A percentile compares a stretch with the other conserved stretches of the same genome.
These are phyloP conservation scores for Anhinga rufa DNA, from an alignment of 2,113 vertebrate genomes.

Conservation along the genomic window DNA sequence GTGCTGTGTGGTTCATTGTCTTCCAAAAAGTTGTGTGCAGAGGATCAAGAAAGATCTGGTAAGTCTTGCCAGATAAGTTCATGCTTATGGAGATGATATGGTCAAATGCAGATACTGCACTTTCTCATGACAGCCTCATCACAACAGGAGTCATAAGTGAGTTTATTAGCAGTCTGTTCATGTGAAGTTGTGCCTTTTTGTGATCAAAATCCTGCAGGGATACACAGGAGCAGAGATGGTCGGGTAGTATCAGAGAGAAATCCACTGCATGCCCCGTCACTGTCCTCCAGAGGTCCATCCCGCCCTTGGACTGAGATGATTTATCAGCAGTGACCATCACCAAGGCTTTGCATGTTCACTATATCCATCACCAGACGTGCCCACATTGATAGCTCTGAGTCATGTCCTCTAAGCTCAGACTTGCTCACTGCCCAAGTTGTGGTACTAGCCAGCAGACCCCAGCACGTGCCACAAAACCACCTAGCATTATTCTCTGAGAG, in stretches of 20 bases:
- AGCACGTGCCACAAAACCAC: neutral
- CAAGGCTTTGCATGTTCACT: neutral
- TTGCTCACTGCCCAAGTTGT: neutral
- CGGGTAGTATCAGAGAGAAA: neutral
- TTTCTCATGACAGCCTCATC: neutral
- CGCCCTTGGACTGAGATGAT: neutral
- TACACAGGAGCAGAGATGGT: rapidly evolving
- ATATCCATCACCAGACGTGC: too few species aligned
- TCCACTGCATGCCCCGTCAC: neutral
- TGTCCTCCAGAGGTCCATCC: neutral
- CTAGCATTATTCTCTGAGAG: rapidly evolving
- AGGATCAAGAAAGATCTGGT: neutral
- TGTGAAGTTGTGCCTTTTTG: neutral
- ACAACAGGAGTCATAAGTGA: neutral
- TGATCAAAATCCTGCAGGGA: neutral
- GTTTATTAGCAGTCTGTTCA: neutral
- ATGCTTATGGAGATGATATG: neutral
- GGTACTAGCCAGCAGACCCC: neutral
- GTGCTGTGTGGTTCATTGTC: neutral
- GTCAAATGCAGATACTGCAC: neutral
- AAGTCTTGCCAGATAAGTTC: neutral
- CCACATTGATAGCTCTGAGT: neutral
- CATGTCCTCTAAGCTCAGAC: neutral
- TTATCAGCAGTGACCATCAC: neutral
- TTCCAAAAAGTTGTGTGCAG: neutral